Base-by-base conservation (phyloP, 2,888 invertebrate genomes). In the Ferrisia virgata region DNA sequence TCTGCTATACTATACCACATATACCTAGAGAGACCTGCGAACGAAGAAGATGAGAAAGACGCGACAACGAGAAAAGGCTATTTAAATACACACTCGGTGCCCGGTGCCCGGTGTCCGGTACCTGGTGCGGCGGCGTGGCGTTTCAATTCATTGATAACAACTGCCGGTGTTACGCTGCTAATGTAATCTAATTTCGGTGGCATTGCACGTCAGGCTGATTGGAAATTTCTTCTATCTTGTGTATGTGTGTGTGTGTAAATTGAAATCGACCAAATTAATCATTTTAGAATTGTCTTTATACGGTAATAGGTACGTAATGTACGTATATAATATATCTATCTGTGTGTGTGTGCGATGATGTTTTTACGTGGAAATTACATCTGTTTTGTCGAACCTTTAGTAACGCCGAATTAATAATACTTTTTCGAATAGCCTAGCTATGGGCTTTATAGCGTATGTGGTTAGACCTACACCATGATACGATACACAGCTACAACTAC, bases 121-220 rank as follows among this genome's bases (percentile, higher is more conserved):
- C n/a, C n/a, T n/a, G n/a, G n/a, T n/a, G n/a, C n/a, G n/a, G n/a
- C 36, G 36, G 36, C 4, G 36, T 22, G 11, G 53, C 39, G 36
- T 79, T 79, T 79, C 47, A 43, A 43, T 79, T 79, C 28, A 43
- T 43, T 79, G 18, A 53, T 22, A 53, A 80, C n/a, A 33, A 80
- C 80, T 80, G 80, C 80, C 33, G 33, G 80, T 80, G 43, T 80
- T 80, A 80, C 80, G 80, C 53, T 58, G 80, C 53, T 80, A 28
- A 43, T 43, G 80, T 40, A 31, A 79, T 80, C 47, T 64, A 64
- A 64, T 64, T 64, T 64, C 64, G 64, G 64, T 64, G 64, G 64
- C 64, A 64, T 64, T 64, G 64, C 64, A 6, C 58, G 13, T 64
- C 64, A 13, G 15, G 64, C 64, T 64, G 64, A 64, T 64, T 64